Evolutionary conservation across 2,113 vertebrate genomes (phyloP).

Genomic region (Ahaetulla prasina): DNA sequence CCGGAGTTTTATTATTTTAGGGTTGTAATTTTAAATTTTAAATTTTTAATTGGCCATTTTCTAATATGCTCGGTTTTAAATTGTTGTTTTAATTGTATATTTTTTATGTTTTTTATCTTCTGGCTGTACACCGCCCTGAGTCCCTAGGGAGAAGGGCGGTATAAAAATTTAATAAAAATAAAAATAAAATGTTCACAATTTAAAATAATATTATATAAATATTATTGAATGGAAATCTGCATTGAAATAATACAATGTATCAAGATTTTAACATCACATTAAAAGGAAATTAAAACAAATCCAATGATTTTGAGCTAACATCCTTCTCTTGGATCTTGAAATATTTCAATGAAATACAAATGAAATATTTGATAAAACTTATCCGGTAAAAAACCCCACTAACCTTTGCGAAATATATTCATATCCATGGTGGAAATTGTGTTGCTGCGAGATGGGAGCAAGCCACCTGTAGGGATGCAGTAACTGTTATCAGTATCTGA

Average conservation of each 20-base stretch:
- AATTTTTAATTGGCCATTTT: too few relatives aligned
- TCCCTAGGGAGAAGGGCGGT: too few relatives aligned
- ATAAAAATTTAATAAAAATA: too few relatives aligned
- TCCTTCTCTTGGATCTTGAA: background rate
- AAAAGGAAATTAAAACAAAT: background rate
- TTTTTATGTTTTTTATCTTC: too few relatives aligned
- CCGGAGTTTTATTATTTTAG: too few relatives aligned
- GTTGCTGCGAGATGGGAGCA: constrained; percentile 83
- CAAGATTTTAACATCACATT: background rate
- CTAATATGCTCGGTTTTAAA: too few relatives aligned
- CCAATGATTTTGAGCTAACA: background rate
- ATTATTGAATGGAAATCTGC: background rate
- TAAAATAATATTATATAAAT: background rate
- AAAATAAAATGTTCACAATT: background rate
- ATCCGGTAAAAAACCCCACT: background rate
- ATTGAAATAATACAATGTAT: background rate
- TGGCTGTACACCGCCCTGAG: too few relatives aligned
- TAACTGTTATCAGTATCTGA: constrained; percentile 90
- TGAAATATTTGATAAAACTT: rapidly evolving
- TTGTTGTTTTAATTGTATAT: too few relatives aligned
- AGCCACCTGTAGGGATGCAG: constrained; percentile 77
- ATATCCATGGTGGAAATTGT: constrained; percentile 88
- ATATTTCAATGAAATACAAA: background rate
- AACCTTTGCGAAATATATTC: constrained; percentile 87
- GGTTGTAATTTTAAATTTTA: too few relatives aligned